phyloP scores from a whole-genome alignment of 2,113 vertebrate species.

The Gasterosteus aculeatus region DNA sequence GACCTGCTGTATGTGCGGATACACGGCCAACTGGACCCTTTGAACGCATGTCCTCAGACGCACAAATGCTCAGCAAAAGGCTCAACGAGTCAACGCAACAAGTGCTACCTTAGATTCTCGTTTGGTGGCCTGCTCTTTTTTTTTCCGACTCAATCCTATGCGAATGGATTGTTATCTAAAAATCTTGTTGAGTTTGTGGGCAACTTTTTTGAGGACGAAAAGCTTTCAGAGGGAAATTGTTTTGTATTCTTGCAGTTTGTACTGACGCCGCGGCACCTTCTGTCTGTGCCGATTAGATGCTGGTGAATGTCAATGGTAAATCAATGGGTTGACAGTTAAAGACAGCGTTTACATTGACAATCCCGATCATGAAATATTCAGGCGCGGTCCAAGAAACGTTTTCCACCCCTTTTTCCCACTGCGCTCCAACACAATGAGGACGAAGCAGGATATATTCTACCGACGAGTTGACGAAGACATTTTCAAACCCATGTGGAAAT shows the following conservation, averaged over 20 bases:
- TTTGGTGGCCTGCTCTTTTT: no score
- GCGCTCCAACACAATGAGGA: neutral
- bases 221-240: neutral
- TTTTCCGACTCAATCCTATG: no score
- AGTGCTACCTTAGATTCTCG: no score
- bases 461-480: slow-evolving; percentile 26
- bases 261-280: neutral
- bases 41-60: no score
- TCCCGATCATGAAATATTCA: neutral
- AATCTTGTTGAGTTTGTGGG: neutral
- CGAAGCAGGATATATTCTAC: neutral
- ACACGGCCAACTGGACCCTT: no score
- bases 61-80: no score
- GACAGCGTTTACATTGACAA: neutral
- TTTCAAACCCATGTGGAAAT: neutral
- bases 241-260: neutral
- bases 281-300: neutral
- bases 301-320: neutral
- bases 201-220: neutral
- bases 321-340: neutral
- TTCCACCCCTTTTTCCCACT: neutral
- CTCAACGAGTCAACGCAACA: no score
- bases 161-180: no score
- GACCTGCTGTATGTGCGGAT: no score
- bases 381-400: neutral